Evolutionary conservation across 2,113 vertebrate species (phyloP), one percentile per base, ranked within the genome.

Genomic region (Xerus inauris): DNA sequence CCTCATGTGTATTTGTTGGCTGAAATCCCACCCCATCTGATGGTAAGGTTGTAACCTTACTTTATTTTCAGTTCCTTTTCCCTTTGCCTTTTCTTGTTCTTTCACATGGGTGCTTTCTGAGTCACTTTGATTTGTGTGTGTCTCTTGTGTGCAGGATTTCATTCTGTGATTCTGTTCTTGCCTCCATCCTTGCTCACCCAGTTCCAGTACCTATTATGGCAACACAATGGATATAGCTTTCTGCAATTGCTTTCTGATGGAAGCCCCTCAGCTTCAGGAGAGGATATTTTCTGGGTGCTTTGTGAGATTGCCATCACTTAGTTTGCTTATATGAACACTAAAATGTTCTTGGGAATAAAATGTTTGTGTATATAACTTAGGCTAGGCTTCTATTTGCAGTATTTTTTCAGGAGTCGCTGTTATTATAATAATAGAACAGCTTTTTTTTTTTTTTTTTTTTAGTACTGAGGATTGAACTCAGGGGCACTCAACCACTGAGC

Each of bases 141-240:
- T 45, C 16, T 59, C 19, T 73, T 7, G 1, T 8, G 1, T 6
- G 8, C 35, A 87, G 62, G 67, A 0, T 8, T 85, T 59, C 57
- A 9, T 35, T 59, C 38, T 77, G 62, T 19, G 35, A 10, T 5
- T 0, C 7, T 1, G 10, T 2, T 26, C 1, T 17, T 3, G 28
- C 22, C 35, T 54, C 28, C 38, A 13, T 16, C 8, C 57, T 54
- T 72, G 40, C 51, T 51, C 3, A 32, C 22, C 7, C 1, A 2
- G 73, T 22, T 20, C 57, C 75, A n/a, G 54, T 0, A 9, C 6
- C 54, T 40, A 26, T 20, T 7, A 26, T 35, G 51, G 32, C 17
- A 42, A 42, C 57, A 8, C 6, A 17, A 65, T 9, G 8, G 57
- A 22, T 32, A 49, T 3, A 24, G 13, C n/a, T 51, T 75, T 73